These are phyloP conservation scores for Arrhamphus sclerolepis DNA, from an alignment of 2,797 vertebrate genomes.

Conservation along the genomic window DNA sequence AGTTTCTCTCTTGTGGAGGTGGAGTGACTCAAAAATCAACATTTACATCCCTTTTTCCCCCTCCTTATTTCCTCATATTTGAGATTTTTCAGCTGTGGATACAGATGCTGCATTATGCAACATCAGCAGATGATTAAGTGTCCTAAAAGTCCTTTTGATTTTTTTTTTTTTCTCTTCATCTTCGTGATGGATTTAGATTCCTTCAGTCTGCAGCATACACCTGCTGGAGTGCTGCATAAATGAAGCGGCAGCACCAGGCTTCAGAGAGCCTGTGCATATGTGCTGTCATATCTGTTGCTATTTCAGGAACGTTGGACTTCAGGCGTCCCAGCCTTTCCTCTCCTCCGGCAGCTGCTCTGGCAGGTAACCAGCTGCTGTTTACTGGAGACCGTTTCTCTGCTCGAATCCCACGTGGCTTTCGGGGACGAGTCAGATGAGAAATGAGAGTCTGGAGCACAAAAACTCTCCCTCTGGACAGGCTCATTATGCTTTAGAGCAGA, in stretches of 20 bases:
- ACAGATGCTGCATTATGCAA: too few relatives aligned
- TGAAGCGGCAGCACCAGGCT: background rate
- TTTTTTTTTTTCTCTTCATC: too few relatives aligned
- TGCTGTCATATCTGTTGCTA: conserved; percentile 17
- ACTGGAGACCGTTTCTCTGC: conserved; percentile 3
- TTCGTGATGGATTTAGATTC: too few relatives aligned
- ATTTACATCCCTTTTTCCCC: too few relatives aligned
- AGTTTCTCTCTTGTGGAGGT: too few relatives aligned
- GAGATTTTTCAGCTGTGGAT: too few relatives aligned
- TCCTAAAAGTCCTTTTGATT: too few relatives aligned
- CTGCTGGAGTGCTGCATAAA: background rate
- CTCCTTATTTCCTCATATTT: too few relatives aligned
- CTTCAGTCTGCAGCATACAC: background rate
- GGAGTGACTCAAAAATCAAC: too few relatives aligned
- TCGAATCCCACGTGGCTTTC: conserved; percentile 13
- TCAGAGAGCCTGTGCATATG: background rate
- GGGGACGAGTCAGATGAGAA: conserved; percentile 9
- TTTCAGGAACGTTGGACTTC: conserved; percentile 33
- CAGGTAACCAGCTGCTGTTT: conserved; percentile 54
- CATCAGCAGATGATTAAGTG: too few relatives aligned
- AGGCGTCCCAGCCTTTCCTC: conserved; percentile 4
- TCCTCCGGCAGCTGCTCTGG: conserved; percentile 41
- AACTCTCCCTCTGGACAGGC: background rate
- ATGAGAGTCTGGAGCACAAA: conserved; percentile 1
- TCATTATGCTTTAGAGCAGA: background rate